phyloP scores from a whole-genome alignment of 2,797 vertebrate genomes.

The Monodelphis domestica region DNA sequence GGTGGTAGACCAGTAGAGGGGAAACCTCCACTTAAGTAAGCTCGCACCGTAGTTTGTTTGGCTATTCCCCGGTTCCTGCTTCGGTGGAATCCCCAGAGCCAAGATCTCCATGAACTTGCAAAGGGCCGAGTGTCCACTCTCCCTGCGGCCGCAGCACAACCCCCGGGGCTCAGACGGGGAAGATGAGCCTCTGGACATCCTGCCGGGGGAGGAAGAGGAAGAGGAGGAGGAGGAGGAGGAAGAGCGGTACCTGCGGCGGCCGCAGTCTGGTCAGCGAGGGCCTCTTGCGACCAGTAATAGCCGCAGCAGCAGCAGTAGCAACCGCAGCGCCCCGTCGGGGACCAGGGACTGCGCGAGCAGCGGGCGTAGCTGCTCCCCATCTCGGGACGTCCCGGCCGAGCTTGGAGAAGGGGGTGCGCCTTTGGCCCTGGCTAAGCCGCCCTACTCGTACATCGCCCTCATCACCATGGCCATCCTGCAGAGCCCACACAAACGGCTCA shows the following conservation, averaged over 20 bases:
- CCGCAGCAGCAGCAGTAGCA: not conserved
- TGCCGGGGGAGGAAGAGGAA: conserved; percentile 76
- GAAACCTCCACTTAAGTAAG: not conserved
- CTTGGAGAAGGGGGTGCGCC: not conserved
- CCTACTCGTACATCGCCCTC: conserved; percentile 95
- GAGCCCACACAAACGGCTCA: conserved; percentile 91
- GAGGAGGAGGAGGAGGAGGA: conserved; percentile 78
- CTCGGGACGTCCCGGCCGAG: not conserved
- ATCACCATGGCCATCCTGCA: conserved; percentile 96
- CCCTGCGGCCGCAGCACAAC: conserved; percentile 16
- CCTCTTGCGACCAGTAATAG: conserved; percentile 73
- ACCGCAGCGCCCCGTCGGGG: not conserved
- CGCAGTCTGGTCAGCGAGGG: conserved; percentile 75
- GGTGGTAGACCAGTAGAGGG: not conserved
- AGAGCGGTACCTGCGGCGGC: conserved; percentile 59
- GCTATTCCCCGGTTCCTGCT: not conserved
- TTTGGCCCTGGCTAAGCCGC: conserved; percentile 88
- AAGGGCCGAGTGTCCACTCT: not conserved
- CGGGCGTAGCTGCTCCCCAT: conserved; percentile 82
- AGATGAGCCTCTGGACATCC: conserved; percentile 85
- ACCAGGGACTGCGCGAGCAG: not conserved
- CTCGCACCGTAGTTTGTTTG: not conserved
- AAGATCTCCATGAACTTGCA: conserved; percentile 63
- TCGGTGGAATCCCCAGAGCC: not conserved
- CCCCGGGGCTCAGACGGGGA: conserved; percentile 64